Evolutionary conservation across 2,888 invertebrate species (phyloP), one percentile per base, ranked within the genome.

Genomic region (Zaprionus lineosus): DNA sequence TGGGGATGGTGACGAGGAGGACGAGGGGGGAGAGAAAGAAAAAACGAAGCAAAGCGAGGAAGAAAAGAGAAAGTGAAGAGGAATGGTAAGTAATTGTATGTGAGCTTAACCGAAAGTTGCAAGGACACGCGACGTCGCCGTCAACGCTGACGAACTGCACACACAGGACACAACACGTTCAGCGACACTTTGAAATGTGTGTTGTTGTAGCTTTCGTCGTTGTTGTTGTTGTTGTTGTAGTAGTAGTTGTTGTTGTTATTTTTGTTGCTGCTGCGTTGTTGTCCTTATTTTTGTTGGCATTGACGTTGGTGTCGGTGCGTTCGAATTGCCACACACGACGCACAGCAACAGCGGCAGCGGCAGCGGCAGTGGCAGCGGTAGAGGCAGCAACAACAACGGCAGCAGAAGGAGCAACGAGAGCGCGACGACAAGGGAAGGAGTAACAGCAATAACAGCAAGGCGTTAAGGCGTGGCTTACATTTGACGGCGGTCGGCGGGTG

Each of bases 131-230:
- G 51, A 61, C 47, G 65, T 34, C 43, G 43, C 16, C 37, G 43
- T 43, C 52, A 16, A n/a, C 24, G 24, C 33, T 47, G 39, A 53
- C 44, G 31, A 53, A 39, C 34, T 14, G 9, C 52, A 46, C 40
- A 14, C 52, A 47, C 46, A 33, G 15, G 40, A 37, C 29, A 31
- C 29, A 9, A 48, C 48, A 28, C 48, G 28, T 41, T 41, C 53
- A 40, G 51, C 59, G 68, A 69, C 74, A 69, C 69, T 61, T 73
- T 74, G 59, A 66, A 66, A 61, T 66, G 62, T 71, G 41, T 52
- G 9, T 44, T n/a, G n/a, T n/a, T n/a, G n/a, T n/a, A n/a, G n/a
- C n/a, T n/a, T 66, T 58, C 48, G 34, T 64, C n/a, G 44, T 21
- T 41, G 29, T 36, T 33, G 28, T 41, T 53, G 21, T 16, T 56